These are phyloP conservation scores for Hylomyscus alleni DNA, from an alignment of 2,797 vertebrate genomes.

Conservation along the genomic window DNA sequence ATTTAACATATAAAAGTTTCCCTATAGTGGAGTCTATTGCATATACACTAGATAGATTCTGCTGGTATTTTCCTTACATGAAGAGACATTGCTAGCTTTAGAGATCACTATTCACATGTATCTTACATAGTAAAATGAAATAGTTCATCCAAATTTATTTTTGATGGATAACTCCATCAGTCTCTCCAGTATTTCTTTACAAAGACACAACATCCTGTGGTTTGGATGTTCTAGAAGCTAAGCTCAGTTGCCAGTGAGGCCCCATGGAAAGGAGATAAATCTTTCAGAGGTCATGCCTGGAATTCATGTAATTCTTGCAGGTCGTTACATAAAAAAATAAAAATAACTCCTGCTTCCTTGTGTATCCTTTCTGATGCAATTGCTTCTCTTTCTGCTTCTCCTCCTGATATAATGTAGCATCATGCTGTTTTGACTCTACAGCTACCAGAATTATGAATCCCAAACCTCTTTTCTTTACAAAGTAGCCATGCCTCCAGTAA, in stretches of 20 bases:
- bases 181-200: background rate
- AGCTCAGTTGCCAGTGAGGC: background rate
- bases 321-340: background rate
- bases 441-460: background rate
- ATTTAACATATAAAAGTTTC: constrained; percentile 42
- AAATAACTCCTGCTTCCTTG: no score
- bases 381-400: background rate
- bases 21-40: constrained; percentile 62
- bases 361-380: background rate
- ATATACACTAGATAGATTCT: background rate
- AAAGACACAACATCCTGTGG: background rate
- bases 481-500: background rate
- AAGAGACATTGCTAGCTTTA: background rate
- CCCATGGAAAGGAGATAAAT: background rate
- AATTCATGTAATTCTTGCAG: background rate
- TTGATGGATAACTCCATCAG: background rate
- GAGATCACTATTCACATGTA: background rate
- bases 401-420: background rate
- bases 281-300: no score
- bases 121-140: background rate
- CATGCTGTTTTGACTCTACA: background rate
- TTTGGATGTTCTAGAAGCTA: background rate
- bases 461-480: background rate
- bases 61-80: background rate
- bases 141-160: constrained; percentile 31